Evolutionary conservation across 2,797 vertebrate species (phyloP).

Genomic region (Cyprinodon diabolis): DNA sequence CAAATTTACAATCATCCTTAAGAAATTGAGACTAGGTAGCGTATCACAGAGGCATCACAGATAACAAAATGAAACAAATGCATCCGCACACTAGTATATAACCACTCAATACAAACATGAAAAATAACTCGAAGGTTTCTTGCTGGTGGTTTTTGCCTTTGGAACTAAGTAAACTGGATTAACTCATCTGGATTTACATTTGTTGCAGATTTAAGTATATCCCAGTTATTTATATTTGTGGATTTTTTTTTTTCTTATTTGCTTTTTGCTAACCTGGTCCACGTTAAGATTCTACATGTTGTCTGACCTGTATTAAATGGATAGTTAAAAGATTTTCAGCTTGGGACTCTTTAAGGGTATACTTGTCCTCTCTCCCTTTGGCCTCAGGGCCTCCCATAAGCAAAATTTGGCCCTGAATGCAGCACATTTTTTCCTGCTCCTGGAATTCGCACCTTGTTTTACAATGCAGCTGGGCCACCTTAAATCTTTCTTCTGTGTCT

Average conservation of each 20-base stretch:
- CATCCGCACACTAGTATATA: no score
- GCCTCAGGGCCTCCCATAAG: slow-evolving; percentile 7
- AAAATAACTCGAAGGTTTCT: neutral
- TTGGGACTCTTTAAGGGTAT: neutral
- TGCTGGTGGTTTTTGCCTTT: no score
- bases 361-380: slow-evolving; percentile 1
- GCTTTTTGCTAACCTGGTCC: neutral
- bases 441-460: slow-evolving; percentile 23
- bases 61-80: no score
- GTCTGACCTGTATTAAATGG: neutral
- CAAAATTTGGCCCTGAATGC: slow-evolving; percentile 22
- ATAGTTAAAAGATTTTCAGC: slow-evolving; percentile 4
- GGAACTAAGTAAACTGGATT: no score
- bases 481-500: slow-evolving; percentile 30
- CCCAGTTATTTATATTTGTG: neutral
- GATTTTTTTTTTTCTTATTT: neutral
- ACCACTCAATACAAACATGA: neutral
- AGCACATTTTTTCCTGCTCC: slow-evolving; percentile 10
- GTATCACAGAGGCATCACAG: no score
- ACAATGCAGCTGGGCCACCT: slow-evolving; percentile 24
- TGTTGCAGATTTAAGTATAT: neutral
- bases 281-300: neutral
- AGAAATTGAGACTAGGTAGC: no score
- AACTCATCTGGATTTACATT: no score
- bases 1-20: no score